Percentiles rank a stretch among this genome's conserved stretches.
Conservation (phyloP, 2,888 invertebrate genomes). For the Plebejus anna region DNA sequence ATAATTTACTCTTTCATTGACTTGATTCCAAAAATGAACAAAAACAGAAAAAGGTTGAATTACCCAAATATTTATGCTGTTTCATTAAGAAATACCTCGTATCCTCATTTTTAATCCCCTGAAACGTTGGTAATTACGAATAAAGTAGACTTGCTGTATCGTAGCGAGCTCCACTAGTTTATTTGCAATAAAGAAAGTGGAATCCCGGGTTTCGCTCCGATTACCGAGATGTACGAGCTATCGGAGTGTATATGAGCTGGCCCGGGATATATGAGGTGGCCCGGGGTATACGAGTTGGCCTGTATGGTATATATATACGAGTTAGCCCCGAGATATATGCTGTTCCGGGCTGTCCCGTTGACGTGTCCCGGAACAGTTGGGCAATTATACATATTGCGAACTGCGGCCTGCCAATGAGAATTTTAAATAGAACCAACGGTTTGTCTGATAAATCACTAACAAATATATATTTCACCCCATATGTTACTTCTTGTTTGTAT, state of each 20-base stretch:
- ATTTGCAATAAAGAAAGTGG: constrained; percentile 79
- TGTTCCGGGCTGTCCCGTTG: constrained; percentile 55
- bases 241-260: constrained; percentile 49
- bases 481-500: not conserved
- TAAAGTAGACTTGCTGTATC: constrained; percentile 14
- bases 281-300: constrained; percentile 65
- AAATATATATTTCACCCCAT: constrained; percentile 9
- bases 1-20: not conserved
- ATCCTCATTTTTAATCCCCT: constrained; percentile 6
- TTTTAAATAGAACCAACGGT: constrained; percentile 30
- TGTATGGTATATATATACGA: constrained; percentile 35
- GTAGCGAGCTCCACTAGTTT: constrained; percentile 62
- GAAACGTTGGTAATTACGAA: constrained; percentile 14
- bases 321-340: constrained; percentile 64
- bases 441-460: constrained; percentile 27
- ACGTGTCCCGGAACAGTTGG: constrained; percentile 63
- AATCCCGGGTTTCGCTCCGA: constrained; percentile 76
- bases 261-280: constrained; percentile 70
- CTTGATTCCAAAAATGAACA: not conserved
- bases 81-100: constrained; percentile 11
- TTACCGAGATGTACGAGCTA: constrained; percentile 78
- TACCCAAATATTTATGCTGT: not conserved
- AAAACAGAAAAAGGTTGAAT: not conserved
- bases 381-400: constrained; percentile 73
- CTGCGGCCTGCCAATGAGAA: constrained; percentile 49